phyloP scores from a whole-genome alignment of 2,113 vertebrate genomes.

The Percopsis transmontana region DNA sequence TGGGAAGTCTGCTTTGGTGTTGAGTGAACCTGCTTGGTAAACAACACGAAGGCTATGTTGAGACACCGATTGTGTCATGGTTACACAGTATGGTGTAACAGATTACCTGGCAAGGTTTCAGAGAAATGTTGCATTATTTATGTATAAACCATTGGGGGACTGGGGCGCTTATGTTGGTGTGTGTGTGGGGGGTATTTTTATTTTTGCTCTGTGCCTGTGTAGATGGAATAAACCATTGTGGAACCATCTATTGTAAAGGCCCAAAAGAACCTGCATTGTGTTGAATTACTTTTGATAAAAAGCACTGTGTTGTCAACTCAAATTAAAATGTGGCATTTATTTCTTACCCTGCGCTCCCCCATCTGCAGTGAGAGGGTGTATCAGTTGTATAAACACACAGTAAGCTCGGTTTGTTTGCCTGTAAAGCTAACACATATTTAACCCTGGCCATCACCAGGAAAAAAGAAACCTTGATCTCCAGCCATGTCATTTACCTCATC shows the following conservation, averaged over 20 bases:
- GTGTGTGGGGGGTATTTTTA: not conserved
- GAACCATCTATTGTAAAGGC: constrained; percentile 5
- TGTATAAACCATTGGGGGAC: constrained; percentile 14
- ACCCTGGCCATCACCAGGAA: constrained; percentile 1
- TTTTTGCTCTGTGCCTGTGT: constrained; percentile 5
- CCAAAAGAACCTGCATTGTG: too few relatives aligned
- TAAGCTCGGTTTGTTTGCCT: too few relatives aligned
- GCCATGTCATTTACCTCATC: constrained; percentile 17
- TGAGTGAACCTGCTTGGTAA: constrained; percentile 29
- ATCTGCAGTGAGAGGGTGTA: too few relatives aligned
- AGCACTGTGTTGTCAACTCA: too few relatives aligned
- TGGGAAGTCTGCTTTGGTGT: constrained; percentile 24
- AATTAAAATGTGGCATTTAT: too few relatives aligned
- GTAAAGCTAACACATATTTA: not conserved
- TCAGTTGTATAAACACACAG: too few relatives aligned
- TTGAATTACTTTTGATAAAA: too few relatives aligned
- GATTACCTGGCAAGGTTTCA: not conserved
- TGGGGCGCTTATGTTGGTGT: not conserved
- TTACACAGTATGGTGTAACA: not conserved
- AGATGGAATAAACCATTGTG: not conserved
- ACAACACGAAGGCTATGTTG: constrained; percentile 8
- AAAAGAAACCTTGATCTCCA: constrained; percentile 22
- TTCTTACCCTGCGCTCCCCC: too few relatives aligned
- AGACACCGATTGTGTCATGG: not conserved
- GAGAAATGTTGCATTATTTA: constrained; percentile 26